These are phyloP conservation scores for Lordiphosa stackelbergi DNA, from an alignment of 1,140 invertebrate species.

Conservation along the genomic window DNA sequence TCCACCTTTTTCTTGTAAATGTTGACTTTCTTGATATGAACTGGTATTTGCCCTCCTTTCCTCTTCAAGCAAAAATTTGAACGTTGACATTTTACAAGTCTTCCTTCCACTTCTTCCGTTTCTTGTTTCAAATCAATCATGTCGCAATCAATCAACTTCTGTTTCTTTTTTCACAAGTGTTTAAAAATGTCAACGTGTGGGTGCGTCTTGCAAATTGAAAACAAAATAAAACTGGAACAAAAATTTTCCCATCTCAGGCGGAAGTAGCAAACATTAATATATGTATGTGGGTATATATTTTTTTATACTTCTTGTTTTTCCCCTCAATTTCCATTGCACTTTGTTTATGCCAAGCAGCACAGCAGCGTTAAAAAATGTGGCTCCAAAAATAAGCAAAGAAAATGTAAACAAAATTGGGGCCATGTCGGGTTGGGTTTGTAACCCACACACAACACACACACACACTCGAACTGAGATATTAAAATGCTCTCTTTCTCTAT, in stretches of 20 bases:
- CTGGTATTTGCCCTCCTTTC: too few species aligned
- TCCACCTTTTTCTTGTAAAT: too few species aligned
- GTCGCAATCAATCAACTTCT: slow-evolving; percentile 45
- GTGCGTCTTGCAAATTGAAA: neutral
- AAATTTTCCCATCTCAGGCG: slow-evolving; percentile 26
- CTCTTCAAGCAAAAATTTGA: too few species aligned
- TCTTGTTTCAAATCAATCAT: slow-evolving; percentile 32
- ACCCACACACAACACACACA: neutral
- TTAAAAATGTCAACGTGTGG: slow-evolving; percentile 41
- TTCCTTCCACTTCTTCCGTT: too few species aligned
- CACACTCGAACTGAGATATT: neutral
- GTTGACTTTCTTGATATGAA: too few species aligned
- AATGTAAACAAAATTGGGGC: slow-evolving; percentile 48
- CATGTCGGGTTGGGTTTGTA: slow-evolving; percentile 17
- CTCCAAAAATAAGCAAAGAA: slow-evolving; percentile 39
- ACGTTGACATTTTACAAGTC: too few species aligned
- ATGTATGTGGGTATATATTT: slow-evolving; percentile 7
- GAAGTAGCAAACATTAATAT: slow-evolving; percentile 49
- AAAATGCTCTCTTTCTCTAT: slow-evolving; percentile 2
- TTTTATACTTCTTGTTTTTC: slow-evolving; percentile 1
- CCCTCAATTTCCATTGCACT: slow-evolving; percentile 18
- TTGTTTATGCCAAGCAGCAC: slow-evolving; percentile 30
- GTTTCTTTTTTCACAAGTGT: slow-evolving; percentile 10
- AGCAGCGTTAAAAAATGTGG: slow-evolving; percentile 27
- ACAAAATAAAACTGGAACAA: neutral